phyloP scores from a whole-genome alignment of 2,888 invertebrate genomes.

The Pantelozetes paolii region DNA sequence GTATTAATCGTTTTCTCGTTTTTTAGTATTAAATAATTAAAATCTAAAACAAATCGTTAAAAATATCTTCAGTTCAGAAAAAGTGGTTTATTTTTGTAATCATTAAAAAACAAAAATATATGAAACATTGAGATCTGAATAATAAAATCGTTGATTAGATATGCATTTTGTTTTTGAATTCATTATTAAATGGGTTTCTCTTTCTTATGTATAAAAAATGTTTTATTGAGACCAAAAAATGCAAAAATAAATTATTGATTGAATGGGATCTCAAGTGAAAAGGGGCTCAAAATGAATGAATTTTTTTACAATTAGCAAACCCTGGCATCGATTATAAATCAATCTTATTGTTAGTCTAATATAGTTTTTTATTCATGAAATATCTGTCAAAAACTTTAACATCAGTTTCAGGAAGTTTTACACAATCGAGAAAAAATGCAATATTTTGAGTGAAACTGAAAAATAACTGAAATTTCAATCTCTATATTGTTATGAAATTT shows the following conservation, averaged over 20 bases:
- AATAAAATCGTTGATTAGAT: background rate
- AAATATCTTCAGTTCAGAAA: background rate
- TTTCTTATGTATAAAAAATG: background rate
- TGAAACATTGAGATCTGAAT: background rate
- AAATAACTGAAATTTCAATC: background rate
- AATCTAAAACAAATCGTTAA: background rate
- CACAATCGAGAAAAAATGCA: background rate
- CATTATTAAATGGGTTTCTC: background rate
- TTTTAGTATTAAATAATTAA: background rate
- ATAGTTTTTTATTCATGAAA: background rate
- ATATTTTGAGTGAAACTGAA: too few species aligned
- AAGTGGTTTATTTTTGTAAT: background rate
- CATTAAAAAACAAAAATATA: background rate
- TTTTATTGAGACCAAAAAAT: background rate
- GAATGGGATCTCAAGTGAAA: background rate
- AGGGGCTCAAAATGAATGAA: background rate
- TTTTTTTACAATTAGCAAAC: background rate
- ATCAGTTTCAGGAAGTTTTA: background rate
- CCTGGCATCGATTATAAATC: background rate
- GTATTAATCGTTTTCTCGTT: too few species aligned
- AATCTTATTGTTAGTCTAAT: slow-evolving; percentile 4
- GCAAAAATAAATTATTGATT: slow-evolving; percentile 5
- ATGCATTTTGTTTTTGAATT: background rate
- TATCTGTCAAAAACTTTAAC: slow-evolving; percentile 7
- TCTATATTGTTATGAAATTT: too few species aligned